Evolutionary conservation across 2,113 vertebrate genomes (phyloP).

Genomic region (Eptatretus burgeri): DNA sequence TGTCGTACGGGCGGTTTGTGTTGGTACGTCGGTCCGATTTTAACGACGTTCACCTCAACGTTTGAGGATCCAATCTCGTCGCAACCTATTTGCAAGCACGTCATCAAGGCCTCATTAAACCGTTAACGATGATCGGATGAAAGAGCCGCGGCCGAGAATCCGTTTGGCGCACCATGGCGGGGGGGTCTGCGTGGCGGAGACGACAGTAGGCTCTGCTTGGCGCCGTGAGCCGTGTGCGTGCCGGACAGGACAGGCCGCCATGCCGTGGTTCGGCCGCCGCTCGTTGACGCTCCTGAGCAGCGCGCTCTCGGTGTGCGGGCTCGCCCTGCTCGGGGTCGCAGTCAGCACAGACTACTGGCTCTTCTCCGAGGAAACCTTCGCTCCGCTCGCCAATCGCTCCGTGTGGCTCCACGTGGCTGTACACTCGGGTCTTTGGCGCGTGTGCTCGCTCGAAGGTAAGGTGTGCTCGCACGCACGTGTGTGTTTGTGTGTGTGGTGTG

Average conservation of each 20-base stretch:
- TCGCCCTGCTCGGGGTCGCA: constrained; percentile 55
- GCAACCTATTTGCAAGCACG: too few species aligned
- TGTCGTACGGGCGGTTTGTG: too few species aligned
- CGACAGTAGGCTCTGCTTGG: too few species aligned
- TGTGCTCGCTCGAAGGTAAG: constrained; percentile 59
- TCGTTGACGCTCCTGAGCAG: constrained; percentile 65
- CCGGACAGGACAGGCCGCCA: constrained; percentile 14
- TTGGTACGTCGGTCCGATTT: too few species aligned
- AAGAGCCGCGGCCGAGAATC: too few species aligned
- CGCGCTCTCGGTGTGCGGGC: constrained; percentile 49
- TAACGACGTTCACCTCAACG: too few species aligned
- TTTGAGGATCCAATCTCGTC: too few species aligned
- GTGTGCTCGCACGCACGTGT: fast-evolving
- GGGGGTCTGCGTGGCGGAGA: too few species aligned
- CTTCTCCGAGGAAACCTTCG: constrained; percentile 57
- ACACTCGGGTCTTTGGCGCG: constrained; percentile 61
- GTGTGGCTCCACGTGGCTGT: constrained; percentile 68
- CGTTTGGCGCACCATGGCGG: too few species aligned
- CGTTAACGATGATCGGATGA: too few species aligned
- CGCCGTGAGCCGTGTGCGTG: too few species aligned
- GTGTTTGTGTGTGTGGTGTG: background rate
- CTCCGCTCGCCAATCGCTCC: constrained; percentile 59
- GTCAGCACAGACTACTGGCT: constrained; percentile 82
- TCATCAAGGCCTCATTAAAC: too few species aligned
- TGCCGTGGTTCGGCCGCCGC: constrained; percentile 63